Base-by-base conservation (phyloP, 2,113 vertebrate genomes). In the Gymnobelideus leadbeateri region DNA sequence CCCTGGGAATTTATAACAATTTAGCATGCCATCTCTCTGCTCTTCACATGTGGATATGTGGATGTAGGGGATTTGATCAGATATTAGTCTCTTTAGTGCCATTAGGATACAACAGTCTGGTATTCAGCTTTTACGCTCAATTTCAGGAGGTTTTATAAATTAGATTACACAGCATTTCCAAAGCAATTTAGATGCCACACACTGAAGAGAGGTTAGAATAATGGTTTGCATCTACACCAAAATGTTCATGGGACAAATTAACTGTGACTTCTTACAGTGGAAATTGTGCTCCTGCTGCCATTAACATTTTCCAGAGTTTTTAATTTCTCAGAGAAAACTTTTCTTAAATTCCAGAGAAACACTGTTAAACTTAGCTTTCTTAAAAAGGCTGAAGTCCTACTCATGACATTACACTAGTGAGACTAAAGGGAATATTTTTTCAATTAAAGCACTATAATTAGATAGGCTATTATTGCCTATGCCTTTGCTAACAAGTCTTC, bases 91-190 rank as follows among this genome's bases (percentile, higher is more conserved):
- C 53, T 57, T 96, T 95, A 96, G 49, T 54, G 50, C 93, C 90
- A 96, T 95, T 96, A 97, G 52, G 95, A 91, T 57, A 93, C 10
- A 95, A 61, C n/a, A 91, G 2, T 47, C 0, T 92, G 92, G 91
- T 47, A 94, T 43, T 11, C 43, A 89, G 54, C 84, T 49, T 94
- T 98, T 91, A 96, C 84, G 94, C 12, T 14, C 16, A 91, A 89
- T 95, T 96, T 96, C 91, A 31, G 53, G 95, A 95, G 57, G 77
- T 50, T 54, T 98, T 96, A 57, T 50, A 68, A 97, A 95, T 52
- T 96, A 95, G 96, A 97, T 95, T 94, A 94, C 37, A 91, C 8
- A 55, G 11, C 84, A 51, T 50, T 91, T 95, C 51, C 94, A 91
- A 94, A 92, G 51, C 95, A 94, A 95, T 95, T 24, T 47, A n/a